These are phyloP conservation scores for Hypercompe scribonia DNA, from an alignment of 2,888 invertebrate genomes.

Conservation along the genomic window DNA sequence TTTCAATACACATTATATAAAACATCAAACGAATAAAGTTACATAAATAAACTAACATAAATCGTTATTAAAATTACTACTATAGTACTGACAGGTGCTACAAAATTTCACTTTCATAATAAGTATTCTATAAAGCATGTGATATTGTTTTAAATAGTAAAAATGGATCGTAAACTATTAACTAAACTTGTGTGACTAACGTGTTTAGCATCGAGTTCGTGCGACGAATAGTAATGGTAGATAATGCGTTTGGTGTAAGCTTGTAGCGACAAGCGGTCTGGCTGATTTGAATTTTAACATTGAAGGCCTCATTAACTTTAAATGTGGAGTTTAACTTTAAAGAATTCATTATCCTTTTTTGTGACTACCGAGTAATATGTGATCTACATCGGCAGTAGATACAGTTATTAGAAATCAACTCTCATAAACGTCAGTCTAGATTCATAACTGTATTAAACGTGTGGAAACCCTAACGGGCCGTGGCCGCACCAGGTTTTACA, in stretches of 20 bases:
- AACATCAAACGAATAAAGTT: background rate
- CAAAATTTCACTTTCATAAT: constrained; percentile 23
- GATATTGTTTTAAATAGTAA: constrained; percentile 43
- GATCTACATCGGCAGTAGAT: background rate
- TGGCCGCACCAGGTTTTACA: no score
- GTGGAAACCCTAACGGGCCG: no score
- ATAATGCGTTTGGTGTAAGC: constrained; percentile 44
- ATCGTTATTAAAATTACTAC: background rate
- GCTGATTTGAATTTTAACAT: constrained; percentile 6
- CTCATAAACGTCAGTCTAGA: background rate
- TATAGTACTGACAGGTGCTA: constrained; percentile 12
- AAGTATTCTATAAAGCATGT: constrained; percentile 34
- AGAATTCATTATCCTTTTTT: background rate
- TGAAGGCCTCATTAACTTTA: constrained; percentile 1
- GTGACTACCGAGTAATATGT: background rate
- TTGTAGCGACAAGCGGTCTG: constrained; percentile 30
- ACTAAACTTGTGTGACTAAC: constrained; percentile 55
- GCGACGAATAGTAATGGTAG: constrained; percentile 60
- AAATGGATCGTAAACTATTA: constrained; percentile 49
- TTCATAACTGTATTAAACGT: no score
- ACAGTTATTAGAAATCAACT: background rate
- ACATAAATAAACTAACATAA: background rate
- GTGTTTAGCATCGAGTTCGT: constrained; percentile 51
- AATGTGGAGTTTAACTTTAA: background rate
- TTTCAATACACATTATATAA: background rate